Evolutionary conservation across 1,140 invertebrate genomes (phyloP), one percentile per base, ranked within the genome.

Genomic region (Ostrea edulis): DNA sequence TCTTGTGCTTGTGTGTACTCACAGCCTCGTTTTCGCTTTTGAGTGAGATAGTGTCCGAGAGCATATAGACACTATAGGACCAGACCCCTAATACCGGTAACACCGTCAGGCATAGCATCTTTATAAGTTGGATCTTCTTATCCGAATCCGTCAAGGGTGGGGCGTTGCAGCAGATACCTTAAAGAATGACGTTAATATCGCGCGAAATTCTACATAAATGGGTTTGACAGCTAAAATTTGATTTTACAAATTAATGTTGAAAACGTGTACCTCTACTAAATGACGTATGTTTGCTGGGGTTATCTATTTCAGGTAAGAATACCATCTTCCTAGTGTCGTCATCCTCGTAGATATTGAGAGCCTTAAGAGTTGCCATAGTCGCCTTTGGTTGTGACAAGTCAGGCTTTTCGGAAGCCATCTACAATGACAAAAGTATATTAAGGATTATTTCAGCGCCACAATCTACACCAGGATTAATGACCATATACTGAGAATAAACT

Each of bases 11-110:
- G n/a, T n/a, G n/a, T 71, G 9, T 17, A 88, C 87, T 65, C 53
- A 91, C 91, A 82, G 86, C 87, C 65, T 90, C 87, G 22, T 89
- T 89, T 82, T 89, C 91, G 8, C 58, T 89, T 55, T 90, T 90
- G 14, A 86, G 88, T 62, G 89, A 77, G 77, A 91, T 88, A n/a
- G 85, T 89, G 86, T 91, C 91, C 0, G 87, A 87, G 22, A 91
- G 82, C 51, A 84, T 90, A 85, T 88, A 88, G 17, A 91, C 89
- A 22, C 88, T 89, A 88, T 90, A 89, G 17, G 87, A 88, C 91
- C 89, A 90, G 8, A 91, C 82, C 5, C 85, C 88, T 9, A 90
- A 82, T 53, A 91, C 88, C 17, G 91, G 91, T 51, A 90, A 77
- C 14, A 91, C 82, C 0, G 89, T 90, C 25, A 91, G 44, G 52